Evolutionary conservation across 1,140 invertebrate genomes (phyloP), one percentile per base, ranked within the genome.

Genomic region (Aculops lycopersici): DNA sequence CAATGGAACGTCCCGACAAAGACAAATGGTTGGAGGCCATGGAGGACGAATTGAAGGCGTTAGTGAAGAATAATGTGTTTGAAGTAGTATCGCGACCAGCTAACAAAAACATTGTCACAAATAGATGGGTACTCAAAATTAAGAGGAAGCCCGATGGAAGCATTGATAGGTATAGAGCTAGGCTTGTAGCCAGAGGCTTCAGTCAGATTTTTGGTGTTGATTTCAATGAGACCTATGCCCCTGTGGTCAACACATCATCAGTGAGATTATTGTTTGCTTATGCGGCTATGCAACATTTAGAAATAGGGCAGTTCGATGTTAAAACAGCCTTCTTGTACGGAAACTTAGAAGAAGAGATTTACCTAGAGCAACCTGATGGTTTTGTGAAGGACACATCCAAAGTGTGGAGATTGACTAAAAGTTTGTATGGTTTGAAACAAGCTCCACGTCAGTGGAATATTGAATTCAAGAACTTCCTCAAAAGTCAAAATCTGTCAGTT

Each of bases 371-470:
- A 39, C 58, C 59, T 39, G 48, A 58, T 45, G 55, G 55, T 15
- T 31, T 31, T 31, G 24, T 31, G 8, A 31, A n/a, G 8, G 24
- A 31, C 24, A n/a, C 8, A n/a, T 8, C 8, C 24, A 24, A 47
- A 43, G 48, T 51, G 1, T 48, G 46, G 13, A 37, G 20, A 47
- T 43, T 61, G 12, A 51, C 47, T 20, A 54, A 52, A 43, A 51
- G 49, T 15, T 31, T 61, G 15, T 61, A 58, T 44, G 54, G 54
- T 5, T 41, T 61, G 13, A 56, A 59, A 41, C 55, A 64, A 45
- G 53, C 55, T 19, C 51, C 53, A 20, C 44, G 51, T 17, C 50
- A 48, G 13, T 62, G 54, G 55, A 53, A 59, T 45, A 48, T 53
- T n/a, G 52, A 43, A 19, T 36, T 50, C n/a, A n/a, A n/a, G 13